Evolutionary conservation across 2,797 vertebrate genomes (phyloP), one percentile per base, ranked within the genome.

Genomic region (Rhynchonycteris naso): DNA sequence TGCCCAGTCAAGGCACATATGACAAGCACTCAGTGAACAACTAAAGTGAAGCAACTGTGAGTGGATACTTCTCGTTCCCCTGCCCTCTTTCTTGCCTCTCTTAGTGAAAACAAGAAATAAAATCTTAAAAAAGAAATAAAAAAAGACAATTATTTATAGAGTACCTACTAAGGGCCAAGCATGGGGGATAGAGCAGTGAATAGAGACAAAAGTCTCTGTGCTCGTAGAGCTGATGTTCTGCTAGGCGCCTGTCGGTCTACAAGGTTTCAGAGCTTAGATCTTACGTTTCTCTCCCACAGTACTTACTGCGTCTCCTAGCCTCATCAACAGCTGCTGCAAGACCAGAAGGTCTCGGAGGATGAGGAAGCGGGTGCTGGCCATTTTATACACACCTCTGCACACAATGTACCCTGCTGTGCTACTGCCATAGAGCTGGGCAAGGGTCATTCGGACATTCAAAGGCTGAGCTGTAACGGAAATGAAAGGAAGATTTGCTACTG

Each of bases 301-400:
- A 98, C 98, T 97, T 98, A 99, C 99, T 0, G 98, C 98, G 95
- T 99, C 99, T 56, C 99, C 98, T 0, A 99, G 98, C 38, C 98
- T 98, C 93, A 99, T 98, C 96, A 99, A 98, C 0, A 99, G 98
- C 93, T 99, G 99, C 96, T 99, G 99, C 88, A 99, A 98, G 94
- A 99, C 98, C 84, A 99, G 97, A 93, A 99, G 98, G 98, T 99
- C 99, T 88, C 99, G 97, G 91, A 99, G 99, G 98, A 99, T 98
- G n/a, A 99, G 98, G 10, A 98, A 99, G 10, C 99, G 98, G 19
- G 99, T 99, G 68, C 98, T 98, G 94, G 99, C 98, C 54, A 99
- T 98, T 96, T 99, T 99, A 80, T 97, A 98, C 4, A 99, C 98
- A 0, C 98, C 98, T 95, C 99, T 99, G 66, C 99, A 99, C 52